A percentile compares a stretch with the other conserved stretches of the same genome.
Evolutionary conservation across 2,797 vertebrate genomes (phyloP).

Genomic region (Cetoscarus ocellatus): DNA sequence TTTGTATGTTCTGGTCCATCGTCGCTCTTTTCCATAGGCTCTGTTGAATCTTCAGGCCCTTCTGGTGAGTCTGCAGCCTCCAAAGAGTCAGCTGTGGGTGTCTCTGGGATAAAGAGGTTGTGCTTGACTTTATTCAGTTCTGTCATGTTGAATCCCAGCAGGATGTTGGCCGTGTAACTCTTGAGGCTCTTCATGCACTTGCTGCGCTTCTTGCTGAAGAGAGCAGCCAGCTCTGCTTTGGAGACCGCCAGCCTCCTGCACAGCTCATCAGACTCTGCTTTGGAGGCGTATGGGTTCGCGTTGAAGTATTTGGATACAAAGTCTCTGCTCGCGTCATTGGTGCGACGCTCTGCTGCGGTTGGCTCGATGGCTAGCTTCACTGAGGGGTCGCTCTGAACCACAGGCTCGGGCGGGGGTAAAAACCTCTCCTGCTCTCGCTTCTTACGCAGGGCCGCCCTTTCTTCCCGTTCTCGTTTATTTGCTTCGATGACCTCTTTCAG

Average conservation of each 20-base stretch:
- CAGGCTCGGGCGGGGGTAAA: slow-evolving; percentile 28
- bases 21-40: slow-evolving; percentile 29
- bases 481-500: slow-evolving; percentile 79
- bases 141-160: slow-evolving; percentile 95
- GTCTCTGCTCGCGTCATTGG: slow-evolving; percentile 87
- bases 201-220: slow-evolving; percentile 90
- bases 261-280: slow-evolving; percentile 90
- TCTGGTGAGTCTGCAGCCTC: slow-evolving; percentile 59
- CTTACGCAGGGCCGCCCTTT: slow-evolving; percentile 84
- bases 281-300: slow-evolving; percentile 89
- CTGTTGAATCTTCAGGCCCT: slow-evolving; percentile 7
- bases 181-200: slow-evolving; percentile 91
- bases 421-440: slow-evolving; percentile 80
- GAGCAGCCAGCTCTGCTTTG: slow-evolving; percentile 89
- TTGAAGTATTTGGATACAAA: slow-evolving; percentile 95
- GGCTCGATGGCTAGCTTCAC: slow-evolving; percentile 89
- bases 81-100: slow-evolving; percentile 29
- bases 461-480: slow-evolving; percentile 84
- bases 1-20: slow-evolving; percentile 1
- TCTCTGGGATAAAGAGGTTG: slow-evolving; percentile 74
- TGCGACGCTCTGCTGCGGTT: slow-evolving; percentile 73
- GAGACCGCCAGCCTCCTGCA: slow-evolving; percentile 85
- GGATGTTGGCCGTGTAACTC: slow-evolving; percentile 81
- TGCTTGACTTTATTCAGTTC: slow-evolving; percentile 92
- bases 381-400: slow-evolving; percentile 58